A percentile compares a stretch with the other conserved stretches of the same genome.
Evolutionary conservation across 1,140 invertebrate genomes (phyloP).

Genomic region (Drosophila eugracilis): DNA sequence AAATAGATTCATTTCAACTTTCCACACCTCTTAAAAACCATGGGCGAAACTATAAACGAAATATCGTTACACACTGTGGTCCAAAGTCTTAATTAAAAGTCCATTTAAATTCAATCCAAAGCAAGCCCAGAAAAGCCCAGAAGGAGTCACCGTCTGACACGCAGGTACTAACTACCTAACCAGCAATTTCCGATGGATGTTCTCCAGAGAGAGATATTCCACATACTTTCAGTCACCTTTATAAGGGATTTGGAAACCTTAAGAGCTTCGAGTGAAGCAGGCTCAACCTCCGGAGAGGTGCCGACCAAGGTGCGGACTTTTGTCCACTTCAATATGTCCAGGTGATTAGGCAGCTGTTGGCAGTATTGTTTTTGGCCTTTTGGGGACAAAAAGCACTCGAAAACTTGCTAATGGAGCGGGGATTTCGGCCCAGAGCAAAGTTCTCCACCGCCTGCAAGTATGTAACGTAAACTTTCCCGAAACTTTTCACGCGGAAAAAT

Average conservation of each 20-base stretch:
- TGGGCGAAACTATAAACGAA: slow-evolving; percentile 24
- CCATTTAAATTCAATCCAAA: slow-evolving; percentile 12
- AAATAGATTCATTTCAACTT: slow-evolving; percentile 30
- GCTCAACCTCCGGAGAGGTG: neutral
- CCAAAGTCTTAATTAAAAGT: slow-evolving; percentile 32
- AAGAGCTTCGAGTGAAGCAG: neutral
- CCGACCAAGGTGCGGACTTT: neutral
- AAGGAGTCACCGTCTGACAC: too few species aligned
- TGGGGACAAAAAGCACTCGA: slow-evolving; percentile 5
- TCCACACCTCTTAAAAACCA: too few species aligned
- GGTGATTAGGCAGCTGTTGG: slow-evolving; percentile 52
- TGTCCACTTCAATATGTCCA: slow-evolving; percentile 8
- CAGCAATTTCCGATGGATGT: too few species aligned
- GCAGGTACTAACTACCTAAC: too few species aligned
- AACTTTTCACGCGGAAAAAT: slow-evolving; percentile 33
- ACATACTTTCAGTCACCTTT: too few species aligned
- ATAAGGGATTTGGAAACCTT: too few species aligned
- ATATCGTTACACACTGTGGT: slow-evolving; percentile 12
- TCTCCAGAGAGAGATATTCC: too few species aligned
- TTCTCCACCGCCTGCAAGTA: slow-evolving; percentile 50
- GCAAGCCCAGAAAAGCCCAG: neutral
- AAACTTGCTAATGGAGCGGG: slow-evolving; percentile 51
- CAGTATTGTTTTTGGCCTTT: slow-evolving; percentile 25
- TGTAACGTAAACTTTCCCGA: slow-evolving; percentile 37
- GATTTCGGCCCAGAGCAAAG: slow-evolving; percentile 42